A percentile compares a stretch with the other conserved stretches of the same genome.
Evolutionary conservation across 2,888 invertebrate genomes (phyloP).

Genomic region (Drosophila anceps): DNA sequence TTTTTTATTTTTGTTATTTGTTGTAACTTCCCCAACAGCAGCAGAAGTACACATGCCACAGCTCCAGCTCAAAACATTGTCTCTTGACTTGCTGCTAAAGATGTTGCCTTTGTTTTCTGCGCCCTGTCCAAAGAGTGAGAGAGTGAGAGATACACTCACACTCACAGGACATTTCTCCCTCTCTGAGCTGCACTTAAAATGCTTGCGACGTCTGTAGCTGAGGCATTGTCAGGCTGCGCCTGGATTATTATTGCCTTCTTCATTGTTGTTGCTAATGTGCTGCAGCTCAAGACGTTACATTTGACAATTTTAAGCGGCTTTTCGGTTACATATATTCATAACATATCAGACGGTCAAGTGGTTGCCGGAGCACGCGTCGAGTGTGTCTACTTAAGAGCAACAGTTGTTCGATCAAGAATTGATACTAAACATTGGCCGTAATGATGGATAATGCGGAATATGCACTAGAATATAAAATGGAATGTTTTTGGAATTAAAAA

Average conservation of each 20-base stretch:
- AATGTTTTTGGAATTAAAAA: too few relatives aligned
- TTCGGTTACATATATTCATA: constrained; percentile 18
- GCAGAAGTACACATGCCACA: constrained; percentile 37
- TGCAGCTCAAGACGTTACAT: constrained; percentile 28
- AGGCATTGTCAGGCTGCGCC: constrained; percentile 43
- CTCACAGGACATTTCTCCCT: background rate
- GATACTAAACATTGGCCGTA: background rate
- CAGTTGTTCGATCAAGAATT: constrained; percentile 1
- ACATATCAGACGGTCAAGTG: constrained; percentile 34
- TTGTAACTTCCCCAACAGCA: constrained; percentile 3
- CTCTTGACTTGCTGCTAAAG: constrained; percentile 35
- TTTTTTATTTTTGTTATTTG: constrained; percentile 2
- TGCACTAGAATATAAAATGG: too few relatives aligned
- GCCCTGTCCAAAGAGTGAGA: constrained; percentile 21
- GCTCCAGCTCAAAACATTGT: constrained; percentile 56
- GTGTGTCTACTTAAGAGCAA: background rate
- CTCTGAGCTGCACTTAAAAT: constrained; percentile 40
- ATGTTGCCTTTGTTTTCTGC: constrained; percentile 43
- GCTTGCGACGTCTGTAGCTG: constrained; percentile 40
- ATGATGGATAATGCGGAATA: background rate
- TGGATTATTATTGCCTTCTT: constrained; percentile 26
- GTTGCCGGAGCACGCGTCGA: background rate
- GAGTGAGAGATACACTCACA: background rate
- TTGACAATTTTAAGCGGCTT: constrained; percentile 51
- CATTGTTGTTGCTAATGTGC: constrained; percentile 53